Evolutionary conservation across 2,113 vertebrate genomes (phyloP).

Genomic region (Seriola rivoliana): DNA sequence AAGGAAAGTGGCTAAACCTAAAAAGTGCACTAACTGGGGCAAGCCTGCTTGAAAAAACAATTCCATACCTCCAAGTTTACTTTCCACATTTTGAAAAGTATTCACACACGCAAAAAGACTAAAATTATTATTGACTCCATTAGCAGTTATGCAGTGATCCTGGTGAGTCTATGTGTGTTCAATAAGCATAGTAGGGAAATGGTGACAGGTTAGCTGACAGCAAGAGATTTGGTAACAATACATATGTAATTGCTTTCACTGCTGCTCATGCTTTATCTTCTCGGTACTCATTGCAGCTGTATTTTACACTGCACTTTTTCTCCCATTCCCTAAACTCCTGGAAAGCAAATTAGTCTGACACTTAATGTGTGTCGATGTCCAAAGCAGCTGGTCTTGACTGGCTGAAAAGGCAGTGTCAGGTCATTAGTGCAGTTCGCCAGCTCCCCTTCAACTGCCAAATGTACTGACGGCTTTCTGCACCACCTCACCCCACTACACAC

Average conservation of each 20-base stretch:
- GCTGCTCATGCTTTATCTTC: constrained; percentile 79
- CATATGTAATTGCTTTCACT: constrained; percentile 80
- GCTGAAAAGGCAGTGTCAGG: constrained; percentile 80
- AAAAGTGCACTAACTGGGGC: background rate
- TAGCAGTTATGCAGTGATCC: constrained; percentile 36
- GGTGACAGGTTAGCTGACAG: constrained; percentile 75
- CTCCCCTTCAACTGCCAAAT: constrained; percentile 74
- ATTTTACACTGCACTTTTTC: constrained; percentile 58
- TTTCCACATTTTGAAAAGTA: constrained; percentile 22
- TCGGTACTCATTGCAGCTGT: constrained; percentile 74
- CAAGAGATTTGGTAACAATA: constrained; percentile 79
- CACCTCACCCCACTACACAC: constrained; percentile 30
- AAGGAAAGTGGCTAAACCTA: background rate
- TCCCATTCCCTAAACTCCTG: constrained; percentile 75
- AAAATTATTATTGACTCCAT: constrained; percentile 43
- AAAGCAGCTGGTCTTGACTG: constrained; percentile 78
- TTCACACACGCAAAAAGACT: background rate
- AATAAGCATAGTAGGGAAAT: constrained; percentile 45
- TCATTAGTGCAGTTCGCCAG: constrained; percentile 79
- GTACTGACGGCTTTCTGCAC: constrained; percentile 62
- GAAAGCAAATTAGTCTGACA: constrained; percentile 81
- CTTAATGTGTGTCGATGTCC: constrained; percentile 77
- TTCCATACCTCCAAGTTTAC: background rate
- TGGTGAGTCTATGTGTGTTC: constrained; percentile 41
- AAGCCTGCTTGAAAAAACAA: background rate